A percentile compares a stretch with the other conserved stretches of the same genome.
Evolutionary conservation across 2,797 vertebrate species (phyloP).

Genomic region (Anguilla megastoma): DNA sequence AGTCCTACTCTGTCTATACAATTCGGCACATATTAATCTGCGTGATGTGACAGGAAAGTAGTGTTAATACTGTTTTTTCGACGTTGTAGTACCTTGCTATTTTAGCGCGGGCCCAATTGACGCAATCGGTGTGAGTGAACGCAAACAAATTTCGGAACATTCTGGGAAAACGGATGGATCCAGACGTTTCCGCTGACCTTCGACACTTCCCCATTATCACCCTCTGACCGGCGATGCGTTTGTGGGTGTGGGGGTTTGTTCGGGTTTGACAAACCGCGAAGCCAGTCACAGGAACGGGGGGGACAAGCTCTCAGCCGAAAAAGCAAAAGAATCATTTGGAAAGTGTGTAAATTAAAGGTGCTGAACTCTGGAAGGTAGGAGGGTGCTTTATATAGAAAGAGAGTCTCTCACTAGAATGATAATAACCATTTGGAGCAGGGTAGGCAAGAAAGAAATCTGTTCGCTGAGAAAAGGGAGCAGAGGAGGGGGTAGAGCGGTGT

Average conservation of each 20-base stretch:
- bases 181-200: background rate
- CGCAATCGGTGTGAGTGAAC: background rate
- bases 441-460: background rate
- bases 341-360: slow-evolving; percentile 17
- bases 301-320: background rate
- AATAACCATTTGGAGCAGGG: background rate
- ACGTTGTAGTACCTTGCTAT: slow-evolving; percentile 17
- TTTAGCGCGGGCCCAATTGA: background rate
- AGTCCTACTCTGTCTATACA: background rate
- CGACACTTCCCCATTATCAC: background rate
- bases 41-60: background rate
- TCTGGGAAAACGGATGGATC: background rate
- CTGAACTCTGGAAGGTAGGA: background rate
- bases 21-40: background rate
- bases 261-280: background rate
- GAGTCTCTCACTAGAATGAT: background rate
- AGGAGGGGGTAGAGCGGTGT: background rate
- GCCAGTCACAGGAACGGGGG: background rate
- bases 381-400: background rate
- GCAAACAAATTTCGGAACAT: background rate
- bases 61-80: background rate
- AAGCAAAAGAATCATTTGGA: background rate
- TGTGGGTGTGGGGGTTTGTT: background rate
- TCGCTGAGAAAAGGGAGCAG: background rate
- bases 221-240: background rate